These are phyloP conservation scores for Cepaea hortensis DNA, from an alignment of 2,888 invertebrate species.

Conservation along the genomic window DNA sequence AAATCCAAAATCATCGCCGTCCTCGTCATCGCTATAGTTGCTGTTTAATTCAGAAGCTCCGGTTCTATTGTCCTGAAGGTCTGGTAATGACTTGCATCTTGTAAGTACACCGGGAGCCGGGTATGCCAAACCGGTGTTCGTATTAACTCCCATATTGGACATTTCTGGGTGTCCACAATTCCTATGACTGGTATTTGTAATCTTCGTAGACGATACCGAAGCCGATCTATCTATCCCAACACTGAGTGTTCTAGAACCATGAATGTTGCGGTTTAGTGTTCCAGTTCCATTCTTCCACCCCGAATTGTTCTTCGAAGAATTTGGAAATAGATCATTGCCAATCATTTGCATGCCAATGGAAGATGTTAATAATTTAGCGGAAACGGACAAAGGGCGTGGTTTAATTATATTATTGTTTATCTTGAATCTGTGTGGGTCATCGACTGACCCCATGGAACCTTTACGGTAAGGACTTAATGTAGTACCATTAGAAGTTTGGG, in stretches of 20 bases:
- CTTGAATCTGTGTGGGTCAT: not conserved
- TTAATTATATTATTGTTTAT: not conserved
- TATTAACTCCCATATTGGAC: not conserved
- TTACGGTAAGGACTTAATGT: not conserved
- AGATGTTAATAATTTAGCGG: not conserved
- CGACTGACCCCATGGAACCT: no score
- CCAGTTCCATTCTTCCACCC: not conserved
- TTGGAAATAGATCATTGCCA: not conserved
- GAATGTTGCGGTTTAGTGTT: not conserved
- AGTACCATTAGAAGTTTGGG: not conserved
- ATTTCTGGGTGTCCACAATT: not conserved
- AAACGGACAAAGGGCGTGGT: not conserved
- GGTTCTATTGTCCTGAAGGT: constrained; percentile 57
- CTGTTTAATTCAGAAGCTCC: constrained; percentile 21
- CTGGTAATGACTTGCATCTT: constrained; percentile 66
- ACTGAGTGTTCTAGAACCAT: not conserved
- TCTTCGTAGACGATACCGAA: not conserved
- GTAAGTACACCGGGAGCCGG: not conserved
- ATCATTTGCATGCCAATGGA: not conserved
- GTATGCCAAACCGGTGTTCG: not conserved
- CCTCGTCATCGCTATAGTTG: constrained; percentile 60
- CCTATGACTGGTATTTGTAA: not conserved
- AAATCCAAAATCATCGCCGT: constrained; percentile 71
- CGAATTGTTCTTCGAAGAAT: not conserved
- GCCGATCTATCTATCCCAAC: not conserved